Conservation (phyloP, 2,113 vertebrate species). For the Jacana jacana region DNA sequence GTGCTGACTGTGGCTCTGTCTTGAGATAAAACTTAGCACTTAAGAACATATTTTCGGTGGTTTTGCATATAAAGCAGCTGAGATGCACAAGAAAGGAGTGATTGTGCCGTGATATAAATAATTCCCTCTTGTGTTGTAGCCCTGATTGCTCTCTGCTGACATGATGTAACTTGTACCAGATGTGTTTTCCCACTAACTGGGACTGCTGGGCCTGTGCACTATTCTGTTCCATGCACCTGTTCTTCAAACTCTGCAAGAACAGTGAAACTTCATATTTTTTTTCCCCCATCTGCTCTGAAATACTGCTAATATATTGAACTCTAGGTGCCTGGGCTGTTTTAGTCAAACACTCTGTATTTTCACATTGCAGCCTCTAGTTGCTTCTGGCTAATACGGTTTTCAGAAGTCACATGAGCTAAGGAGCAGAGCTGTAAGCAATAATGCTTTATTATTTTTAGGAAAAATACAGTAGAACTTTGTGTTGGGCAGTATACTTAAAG, state of each 20-base stretch:
- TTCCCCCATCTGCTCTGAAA: neutral
- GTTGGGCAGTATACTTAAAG: neutral
- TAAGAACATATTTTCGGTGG: neutral
- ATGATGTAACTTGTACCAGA: neutral
- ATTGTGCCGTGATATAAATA: neutral
- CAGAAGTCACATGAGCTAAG: neutral
- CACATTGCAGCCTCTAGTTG: accelerated
- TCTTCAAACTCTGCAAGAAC: neutral
- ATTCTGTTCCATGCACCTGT: neutral
- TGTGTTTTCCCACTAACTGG: neutral
- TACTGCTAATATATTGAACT: neutral
- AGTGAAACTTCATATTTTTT: neutral
- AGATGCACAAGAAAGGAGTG: neutral
- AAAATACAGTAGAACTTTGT: neutral
- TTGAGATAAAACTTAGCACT: neutral
- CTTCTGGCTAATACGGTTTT: neutral
- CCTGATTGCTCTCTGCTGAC: neutral
- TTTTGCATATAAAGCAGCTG: neutral
- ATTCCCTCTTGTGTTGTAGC: neutral
- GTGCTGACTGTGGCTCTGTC: neutral
- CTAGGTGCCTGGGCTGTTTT: neutral
- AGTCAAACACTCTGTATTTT: neutral
- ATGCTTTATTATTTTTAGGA: neutral
- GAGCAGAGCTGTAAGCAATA: neutral
- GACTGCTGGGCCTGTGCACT: neutral